These are phyloP conservation scores for Amphibalanus amphitrite DNA, from an alignment of 1,140 invertebrate species.

Conservation along the genomic window DNA sequence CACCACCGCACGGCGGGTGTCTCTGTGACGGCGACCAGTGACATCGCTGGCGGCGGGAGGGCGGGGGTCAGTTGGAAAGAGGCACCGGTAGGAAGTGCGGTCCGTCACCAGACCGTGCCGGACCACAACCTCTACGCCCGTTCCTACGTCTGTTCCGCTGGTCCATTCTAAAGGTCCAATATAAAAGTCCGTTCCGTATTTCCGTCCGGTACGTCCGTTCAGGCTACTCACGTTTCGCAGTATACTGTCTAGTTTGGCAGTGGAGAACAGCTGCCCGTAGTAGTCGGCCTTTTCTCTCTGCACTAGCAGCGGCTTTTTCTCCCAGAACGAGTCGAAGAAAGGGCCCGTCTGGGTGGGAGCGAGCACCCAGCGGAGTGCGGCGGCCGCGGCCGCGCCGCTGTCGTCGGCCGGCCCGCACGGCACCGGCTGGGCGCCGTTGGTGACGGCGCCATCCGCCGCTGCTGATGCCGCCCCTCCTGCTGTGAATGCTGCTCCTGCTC, in stretches of 20 bases:
- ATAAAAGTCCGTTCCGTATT: no score
- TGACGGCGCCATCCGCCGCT: no score
- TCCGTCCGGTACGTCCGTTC: no score
- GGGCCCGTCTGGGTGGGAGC: neutral
- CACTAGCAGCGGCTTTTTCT: slow-evolving; percentile 57
- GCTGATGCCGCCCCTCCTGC: no score
- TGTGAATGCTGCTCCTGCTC: no score
- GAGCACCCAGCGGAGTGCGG: neutral
- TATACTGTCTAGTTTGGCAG: slow-evolving; percentile 54
- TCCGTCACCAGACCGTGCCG: slow-evolving; percentile 1
- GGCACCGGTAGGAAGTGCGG: neutral
- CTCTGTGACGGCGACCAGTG: neutral
- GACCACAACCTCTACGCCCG: slow-evolving; percentile 2
- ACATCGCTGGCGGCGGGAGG: neutral
- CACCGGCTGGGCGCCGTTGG: neutral
- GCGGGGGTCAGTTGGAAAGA: slow-evolving; percentile 3
- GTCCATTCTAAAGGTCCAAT: no score
- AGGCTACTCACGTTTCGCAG: slow-evolving; percentile 34
- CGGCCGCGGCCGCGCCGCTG: neutral
- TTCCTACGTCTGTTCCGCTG: neutral
- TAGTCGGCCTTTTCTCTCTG: slow-evolving; percentile 36
- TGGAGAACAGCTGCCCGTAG: slow-evolving; percentile 55
- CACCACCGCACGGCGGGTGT: no score
- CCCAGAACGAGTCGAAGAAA: slow-evolving; percentile 43
- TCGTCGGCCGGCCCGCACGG: neutral